Evolutionary conservation across 2,113 vertebrate genomes (phyloP), one percentile per base, ranked within the genome.

Genomic region (Tenrec ecaudatus): DNA sequence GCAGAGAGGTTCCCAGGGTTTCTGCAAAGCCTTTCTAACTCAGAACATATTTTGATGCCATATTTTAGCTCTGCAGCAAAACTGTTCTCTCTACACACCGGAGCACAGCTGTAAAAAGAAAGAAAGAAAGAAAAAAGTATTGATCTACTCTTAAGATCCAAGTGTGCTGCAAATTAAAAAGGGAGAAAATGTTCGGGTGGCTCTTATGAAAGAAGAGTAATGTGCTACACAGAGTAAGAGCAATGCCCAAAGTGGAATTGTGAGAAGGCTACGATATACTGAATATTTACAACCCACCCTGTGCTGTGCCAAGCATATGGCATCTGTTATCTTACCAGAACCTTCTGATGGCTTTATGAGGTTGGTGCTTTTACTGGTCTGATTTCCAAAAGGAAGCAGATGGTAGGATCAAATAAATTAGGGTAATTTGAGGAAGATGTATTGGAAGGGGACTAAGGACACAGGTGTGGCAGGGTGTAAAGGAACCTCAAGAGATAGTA

Each of bases 121-220:
- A 22, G 23, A 93, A 97, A 94, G 90, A 43, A 76, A 22, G 23
- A 93, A 97, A 96, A 89, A 96, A 91, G 94, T 96, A 97, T 94
- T 4, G 93, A 97, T 96, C 91, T 95, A 89, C 27, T 93, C 82
- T 89, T 96, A 92, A 93, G 93, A 97, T 97, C 97, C 20, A 3
- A 95, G 94, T 25, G 75, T 88, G 96, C 96, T 96, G 73, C 96
- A 97, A 92, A 97, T 97, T 97, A 97, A 97, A 92, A 97, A 96
- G 82, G 82, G 82, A 93, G 96, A 95, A 95, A 95, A 94, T 86
- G 96, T 97, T 95, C 91, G 79, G 68, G 76, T 95, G n/a, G 87
- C 81, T 96, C 90, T 90, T 86, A 62, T 15, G 47, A 77, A 90
- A 93, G 93, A 96, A 97, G 92, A 93, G 94, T 95, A 97, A 94